phyloP scores from a whole-genome alignment of 2,888 invertebrate genomes.

The Drosophila meridiana region DNA sequence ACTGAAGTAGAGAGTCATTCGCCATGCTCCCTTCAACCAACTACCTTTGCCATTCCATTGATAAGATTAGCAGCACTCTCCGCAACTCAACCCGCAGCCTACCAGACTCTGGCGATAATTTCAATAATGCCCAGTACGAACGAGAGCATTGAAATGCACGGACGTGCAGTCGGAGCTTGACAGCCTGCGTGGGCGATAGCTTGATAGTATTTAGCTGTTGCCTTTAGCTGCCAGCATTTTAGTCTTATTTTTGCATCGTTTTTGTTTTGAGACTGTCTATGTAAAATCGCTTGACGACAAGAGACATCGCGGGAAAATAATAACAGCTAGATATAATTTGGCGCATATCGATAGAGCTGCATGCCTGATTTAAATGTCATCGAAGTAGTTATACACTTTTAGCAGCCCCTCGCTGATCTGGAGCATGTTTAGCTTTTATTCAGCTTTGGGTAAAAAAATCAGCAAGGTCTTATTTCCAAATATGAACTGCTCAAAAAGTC shows the following conservation, averaged over 20 bases:
- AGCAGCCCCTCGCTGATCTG: too few species aligned
- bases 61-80: constrained; percentile 43
- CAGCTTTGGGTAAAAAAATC: too few species aligned
- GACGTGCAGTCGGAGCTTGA: constrained; percentile 29
- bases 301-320: constrained; percentile 59
- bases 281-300: background rate
- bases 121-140: background rate
- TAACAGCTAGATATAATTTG: constrained; percentile 18
- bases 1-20: constrained; percentile 26
- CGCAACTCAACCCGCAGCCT: background rate
- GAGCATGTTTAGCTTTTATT: too few species aligned
- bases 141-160: constrained; percentile 38
- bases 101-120: background rate
- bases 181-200: constrained; percentile 3
- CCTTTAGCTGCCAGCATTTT: constrained; percentile 41
- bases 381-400: background rate
- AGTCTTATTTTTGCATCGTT: constrained; percentile 68
- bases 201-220: constrained; percentile 27
- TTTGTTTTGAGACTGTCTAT: constrained; percentile 6
- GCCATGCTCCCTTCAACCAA: background rate
- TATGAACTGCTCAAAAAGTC: too few species aligned
- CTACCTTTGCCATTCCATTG: constrained; percentile 11
- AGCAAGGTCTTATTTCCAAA: too few species aligned
- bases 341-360: background rate
- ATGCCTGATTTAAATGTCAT: background rate